Evolutionary conservation across 2,888 invertebrate species (phyloP).

Genomic region (Onthophagus sagittarius): DNA sequence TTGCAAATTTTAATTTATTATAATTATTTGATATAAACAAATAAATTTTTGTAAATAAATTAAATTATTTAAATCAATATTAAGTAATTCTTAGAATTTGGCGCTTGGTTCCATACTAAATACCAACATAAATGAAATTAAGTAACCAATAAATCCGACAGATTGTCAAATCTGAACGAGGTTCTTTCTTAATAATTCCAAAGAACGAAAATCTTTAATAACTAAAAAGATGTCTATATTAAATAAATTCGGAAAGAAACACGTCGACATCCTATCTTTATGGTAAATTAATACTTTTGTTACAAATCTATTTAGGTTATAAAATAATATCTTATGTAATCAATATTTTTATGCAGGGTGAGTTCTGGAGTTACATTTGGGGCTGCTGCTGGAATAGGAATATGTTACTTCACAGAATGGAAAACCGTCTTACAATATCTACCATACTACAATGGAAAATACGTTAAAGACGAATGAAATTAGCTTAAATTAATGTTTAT

Average conservation of each 20-base stretch:
- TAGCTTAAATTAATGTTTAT: constrained; percentile 15
- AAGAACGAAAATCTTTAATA: constrained; percentile 19
- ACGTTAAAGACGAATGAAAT: constrained; percentile 36
- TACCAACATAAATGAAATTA: no score
- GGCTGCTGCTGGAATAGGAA: constrained; percentile 55
- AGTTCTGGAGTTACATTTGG: constrained; percentile 64
- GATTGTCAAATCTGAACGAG: background rate
- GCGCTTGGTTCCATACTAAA: no score
- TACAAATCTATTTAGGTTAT: constrained; percentile 14
- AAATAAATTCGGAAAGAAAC: constrained; percentile 55
- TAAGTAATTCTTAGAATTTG: no score
- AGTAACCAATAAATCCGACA: background rate
- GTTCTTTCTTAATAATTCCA: background rate
- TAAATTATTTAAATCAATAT: no score
- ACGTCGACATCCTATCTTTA: constrained; percentile 54
- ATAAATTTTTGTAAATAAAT: no score
- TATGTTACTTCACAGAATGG: constrained; percentile 79
- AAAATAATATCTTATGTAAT: constrained; percentile 35
- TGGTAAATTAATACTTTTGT: constrained; percentile 47
- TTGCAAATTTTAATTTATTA: no score
- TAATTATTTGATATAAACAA: no score
- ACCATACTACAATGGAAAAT: constrained; percentile 75
- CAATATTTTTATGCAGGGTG: constrained; percentile 45
- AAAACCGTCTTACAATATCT: constrained; percentile 65
- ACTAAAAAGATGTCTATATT: constrained; percentile 18